Conservation (phyloP, 2,888 invertebrate genomes). For the Heliconius erato region DNA sequence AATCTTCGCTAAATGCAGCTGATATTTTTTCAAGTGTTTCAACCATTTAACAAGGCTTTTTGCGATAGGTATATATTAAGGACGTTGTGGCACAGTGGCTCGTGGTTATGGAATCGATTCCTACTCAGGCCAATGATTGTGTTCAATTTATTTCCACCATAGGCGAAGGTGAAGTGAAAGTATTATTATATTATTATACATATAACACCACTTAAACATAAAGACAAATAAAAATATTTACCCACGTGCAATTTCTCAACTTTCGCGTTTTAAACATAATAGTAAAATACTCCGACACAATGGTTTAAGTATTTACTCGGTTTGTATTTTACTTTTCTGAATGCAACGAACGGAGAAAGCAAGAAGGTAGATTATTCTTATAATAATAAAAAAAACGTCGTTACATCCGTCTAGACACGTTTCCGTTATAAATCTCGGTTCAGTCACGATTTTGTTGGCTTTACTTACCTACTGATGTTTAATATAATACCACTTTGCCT, state of each 20-base stretch:
- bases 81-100: too few species aligned
- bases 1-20: too few species aligned
- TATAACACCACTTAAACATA: background rate
- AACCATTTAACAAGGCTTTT: too few species aligned
- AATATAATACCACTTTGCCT: background rate
- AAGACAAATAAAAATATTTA: background rate
- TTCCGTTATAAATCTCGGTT: slow-evolving; percentile 19
- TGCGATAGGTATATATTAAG: too few species aligned
- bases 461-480: background rate
- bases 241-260: background rate
- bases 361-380: background rate
- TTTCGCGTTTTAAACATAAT: background rate
- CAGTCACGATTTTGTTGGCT: slow-evolving; percentile 25
- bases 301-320: background rate
- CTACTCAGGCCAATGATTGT: too few species aligned
- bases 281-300: background rate
- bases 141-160: too few species aligned
- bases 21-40: too few species aligned
- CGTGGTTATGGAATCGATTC: too few species aligned
- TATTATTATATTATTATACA: too few species aligned
- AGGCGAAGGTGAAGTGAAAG: too few species aligned
- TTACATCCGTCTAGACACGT: slow-evolving; percentile 31
- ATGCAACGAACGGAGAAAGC: slow-evolving; percentile 16
- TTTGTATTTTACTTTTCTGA: slow-evolving; percentile 3
- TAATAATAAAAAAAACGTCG: slow-evolving; percentile 3